A percentile compares a stretch with the other conserved stretches of the same genome.
These are phyloP conservation scores for Pantala flavescens DNA, from an alignment of 1,140 invertebrate genomes.

Conservation along the genomic window DNA sequence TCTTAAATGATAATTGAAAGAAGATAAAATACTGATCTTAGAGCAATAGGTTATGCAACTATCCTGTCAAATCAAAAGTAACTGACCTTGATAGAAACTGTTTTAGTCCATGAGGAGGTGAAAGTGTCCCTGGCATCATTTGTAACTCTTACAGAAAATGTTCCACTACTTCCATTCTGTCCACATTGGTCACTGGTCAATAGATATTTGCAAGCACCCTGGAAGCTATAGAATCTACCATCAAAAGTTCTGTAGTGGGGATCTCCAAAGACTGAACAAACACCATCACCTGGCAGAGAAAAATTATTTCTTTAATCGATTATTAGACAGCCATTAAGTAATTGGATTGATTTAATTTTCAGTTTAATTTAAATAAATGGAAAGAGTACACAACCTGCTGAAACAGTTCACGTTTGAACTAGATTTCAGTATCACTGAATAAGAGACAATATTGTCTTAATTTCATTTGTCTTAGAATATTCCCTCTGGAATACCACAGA, in stretches of 20 bases:
- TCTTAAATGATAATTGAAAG: too few species aligned
- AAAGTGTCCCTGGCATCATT: slow-evolving; percentile 71
- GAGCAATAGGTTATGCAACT: too few species aligned
- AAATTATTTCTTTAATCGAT: slow-evolving; percentile 16
- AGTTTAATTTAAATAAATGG: too few species aligned
- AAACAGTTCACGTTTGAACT: too few species aligned
- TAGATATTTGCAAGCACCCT: slow-evolving; percentile 84
- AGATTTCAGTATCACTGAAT: too few species aligned
- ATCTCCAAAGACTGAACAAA: slow-evolving; percentile 86
- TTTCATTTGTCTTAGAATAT: too few species aligned
- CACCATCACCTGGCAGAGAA: slow-evolving; percentile 56
- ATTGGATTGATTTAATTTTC: too few species aligned
- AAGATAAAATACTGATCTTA: too few species aligned
- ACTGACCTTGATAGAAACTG: slow-evolving; percentile 69
- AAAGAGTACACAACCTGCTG: too few species aligned
- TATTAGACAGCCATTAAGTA: background rate
- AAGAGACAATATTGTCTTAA: too few species aligned
- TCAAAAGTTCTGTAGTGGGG: slow-evolving; percentile 91
- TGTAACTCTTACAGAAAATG: slow-evolving; percentile 75
- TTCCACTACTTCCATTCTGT: slow-evolving; percentile 46
- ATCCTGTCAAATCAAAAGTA: too few species aligned
- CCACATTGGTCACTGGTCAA: slow-evolving; percentile 68
- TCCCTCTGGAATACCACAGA: too few species aligned
- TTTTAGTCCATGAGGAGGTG: slow-evolving; percentile 77
- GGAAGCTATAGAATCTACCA: slow-evolving; percentile 82